A percentile compares a stretch with the other conserved stretches of the same genome.
Conservation (phyloP, 2,888 invertebrate species). For the Acleris cristana region DNA sequence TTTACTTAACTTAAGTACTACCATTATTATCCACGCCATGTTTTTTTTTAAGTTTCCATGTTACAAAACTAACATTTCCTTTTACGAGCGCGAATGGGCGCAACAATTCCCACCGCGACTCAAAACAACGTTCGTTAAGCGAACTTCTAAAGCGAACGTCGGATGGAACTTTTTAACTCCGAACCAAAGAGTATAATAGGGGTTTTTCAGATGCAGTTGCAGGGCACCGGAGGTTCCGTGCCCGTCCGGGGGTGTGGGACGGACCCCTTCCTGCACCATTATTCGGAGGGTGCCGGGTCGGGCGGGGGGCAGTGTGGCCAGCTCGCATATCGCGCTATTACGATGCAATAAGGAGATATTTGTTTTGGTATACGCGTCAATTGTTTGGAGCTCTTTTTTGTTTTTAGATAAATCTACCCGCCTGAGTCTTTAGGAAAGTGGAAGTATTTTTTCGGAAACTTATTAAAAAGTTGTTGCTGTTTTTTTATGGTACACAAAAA, state of each 20-base stretch:
- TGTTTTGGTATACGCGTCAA: no score
- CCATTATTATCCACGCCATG: no score
- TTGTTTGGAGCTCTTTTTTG: background rate
- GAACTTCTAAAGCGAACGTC: background rate
- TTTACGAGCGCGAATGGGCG: background rate
- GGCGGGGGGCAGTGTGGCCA: constrained; percentile 70
- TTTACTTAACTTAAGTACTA: no score
- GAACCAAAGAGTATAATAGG: constrained; percentile 23
- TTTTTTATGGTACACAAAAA: no score
- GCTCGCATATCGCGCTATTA: constrained; percentile 40
- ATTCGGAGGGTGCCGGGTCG: constrained; percentile 70
- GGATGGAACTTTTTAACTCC: constrained; percentile 1
- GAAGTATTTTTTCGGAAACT: no score
- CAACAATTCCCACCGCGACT: constrained; percentile 1
- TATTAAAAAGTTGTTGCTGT: no score
- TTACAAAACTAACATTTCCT: no score
- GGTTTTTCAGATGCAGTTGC: constrained; percentile 25
- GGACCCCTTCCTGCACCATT: constrained; percentile 62
- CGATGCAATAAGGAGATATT: constrained; percentile 3
- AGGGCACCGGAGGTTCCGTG: constrained; percentile 26
- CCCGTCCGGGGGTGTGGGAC: constrained; percentile 7
- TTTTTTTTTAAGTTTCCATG: no score
- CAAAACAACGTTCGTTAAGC: background rate
- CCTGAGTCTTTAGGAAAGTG: no score
- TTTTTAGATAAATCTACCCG: no score